Conservation (phyloP, 2,888 invertebrate genomes). For the Dasysyrphus albostriatus region DNA sequence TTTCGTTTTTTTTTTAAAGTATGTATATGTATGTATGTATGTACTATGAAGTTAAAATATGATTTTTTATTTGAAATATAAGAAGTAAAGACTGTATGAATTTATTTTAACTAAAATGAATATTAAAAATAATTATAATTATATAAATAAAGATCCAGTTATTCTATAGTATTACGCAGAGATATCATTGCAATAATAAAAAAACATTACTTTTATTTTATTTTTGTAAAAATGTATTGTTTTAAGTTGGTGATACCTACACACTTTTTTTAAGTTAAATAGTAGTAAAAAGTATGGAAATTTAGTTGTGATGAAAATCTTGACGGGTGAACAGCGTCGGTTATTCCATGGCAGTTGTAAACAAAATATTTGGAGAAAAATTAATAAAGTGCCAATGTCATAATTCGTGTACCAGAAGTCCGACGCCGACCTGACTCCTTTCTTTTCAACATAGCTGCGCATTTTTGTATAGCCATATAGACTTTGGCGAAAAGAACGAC, state of each 20-base stretch:
- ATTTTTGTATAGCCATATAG: too few species aligned
- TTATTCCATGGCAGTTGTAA: too few species aligned
- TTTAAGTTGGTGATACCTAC: not conserved
- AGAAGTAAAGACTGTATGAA: slow-evolving; percentile 61
- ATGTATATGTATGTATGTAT: slow-evolving; percentile 2
- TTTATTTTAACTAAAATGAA: slow-evolving; percentile 31
- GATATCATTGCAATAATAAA: slow-evolving; percentile 48
- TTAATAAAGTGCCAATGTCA: too few species aligned
- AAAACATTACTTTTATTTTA: slow-evolving; percentile 26
- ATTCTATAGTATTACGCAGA: slow-evolving; percentile 26
- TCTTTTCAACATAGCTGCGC: too few species aligned
- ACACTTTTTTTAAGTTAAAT: not conserved
- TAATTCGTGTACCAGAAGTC: too few species aligned
- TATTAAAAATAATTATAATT: slow-evolving; percentile 10
- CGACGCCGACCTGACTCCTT: too few species aligned
- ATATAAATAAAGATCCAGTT: slow-evolving; percentile 38
- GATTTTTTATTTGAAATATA: slow-evolving; percentile 40
- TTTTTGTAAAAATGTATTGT: not conserved
- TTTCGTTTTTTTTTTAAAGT: not conserved
- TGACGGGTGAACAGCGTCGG: too few species aligned
- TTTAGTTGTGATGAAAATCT: too few species aligned
- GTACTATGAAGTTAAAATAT: slow-evolving; percentile 20
- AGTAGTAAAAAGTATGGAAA: too few species aligned
- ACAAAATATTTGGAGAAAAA: too few species aligned
- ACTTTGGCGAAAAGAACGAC: too few species aligned